phyloP scores from a whole-genome alignment of 1,140 invertebrate species.

The Diachasma alloeum region DNA sequence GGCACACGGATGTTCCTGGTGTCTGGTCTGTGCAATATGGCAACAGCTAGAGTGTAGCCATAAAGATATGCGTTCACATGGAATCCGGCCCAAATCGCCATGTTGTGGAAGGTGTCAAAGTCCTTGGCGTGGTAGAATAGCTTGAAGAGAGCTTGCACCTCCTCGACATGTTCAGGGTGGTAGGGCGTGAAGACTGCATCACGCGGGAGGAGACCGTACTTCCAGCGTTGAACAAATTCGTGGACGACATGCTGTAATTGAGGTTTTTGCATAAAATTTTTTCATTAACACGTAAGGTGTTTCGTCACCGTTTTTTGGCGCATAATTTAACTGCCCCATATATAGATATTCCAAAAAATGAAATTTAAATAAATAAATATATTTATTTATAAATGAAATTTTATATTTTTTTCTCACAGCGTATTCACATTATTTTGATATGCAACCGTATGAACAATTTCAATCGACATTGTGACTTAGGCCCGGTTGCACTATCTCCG shows the following conservation, averaged over 20 bases:
- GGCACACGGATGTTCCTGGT: conserved; percentile 70
- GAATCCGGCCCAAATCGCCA: conserved; percentile 68
- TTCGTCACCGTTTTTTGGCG: too few relatives aligned
- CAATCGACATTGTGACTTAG: too few relatives aligned
- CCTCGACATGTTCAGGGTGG: conserved; percentile 69
- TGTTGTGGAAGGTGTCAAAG: conserved; percentile 60
- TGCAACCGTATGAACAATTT: too few relatives aligned
- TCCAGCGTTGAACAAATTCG: conserved; percentile 67
- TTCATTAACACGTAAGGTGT: too few relatives aligned
- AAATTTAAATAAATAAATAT: too few relatives aligned
- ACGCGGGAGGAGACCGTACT: conserved; percentile 66
- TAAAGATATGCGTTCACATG: conserved; percentile 73
- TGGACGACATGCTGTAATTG: conserved; percentile 68
- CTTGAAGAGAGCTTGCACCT: conserved; percentile 73
- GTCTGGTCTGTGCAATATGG: conserved; percentile 70
- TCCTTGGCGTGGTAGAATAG: conserved; percentile 74
- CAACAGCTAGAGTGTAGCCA: conserved; percentile 69
- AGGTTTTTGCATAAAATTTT: neutral
- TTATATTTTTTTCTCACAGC: too few relatives aligned
- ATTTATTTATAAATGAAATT: too few relatives aligned
- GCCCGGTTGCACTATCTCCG: too few relatives aligned
- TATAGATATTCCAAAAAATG: too few relatives aligned
- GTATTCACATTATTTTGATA: too few relatives aligned
- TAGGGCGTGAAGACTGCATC: conserved; percentile 72
- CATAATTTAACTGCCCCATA: too few relatives aligned